These are phyloP conservation scores for Cataglyphis albicans DNA, from an alignment of 2,888 invertebrate genomes.

Conservation along the genomic window DNA sequence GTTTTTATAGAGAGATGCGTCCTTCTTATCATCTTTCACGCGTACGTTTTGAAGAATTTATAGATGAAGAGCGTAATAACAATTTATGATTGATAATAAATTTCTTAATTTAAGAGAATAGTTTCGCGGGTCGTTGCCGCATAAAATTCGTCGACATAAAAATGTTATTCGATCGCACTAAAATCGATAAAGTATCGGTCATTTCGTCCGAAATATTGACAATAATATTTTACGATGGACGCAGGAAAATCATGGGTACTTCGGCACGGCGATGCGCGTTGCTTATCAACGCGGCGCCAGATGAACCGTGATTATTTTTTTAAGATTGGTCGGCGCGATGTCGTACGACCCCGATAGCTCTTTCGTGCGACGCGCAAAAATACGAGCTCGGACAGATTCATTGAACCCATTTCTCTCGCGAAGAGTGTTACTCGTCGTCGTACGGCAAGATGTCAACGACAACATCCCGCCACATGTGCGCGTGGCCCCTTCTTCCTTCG, in stretches of 20 bases:
- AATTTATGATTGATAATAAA: neutral
- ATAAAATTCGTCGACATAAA: neutral
- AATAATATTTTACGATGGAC: neutral
- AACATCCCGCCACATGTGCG: constrained; percentile 81
- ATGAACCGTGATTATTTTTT: constrained; percentile 64
- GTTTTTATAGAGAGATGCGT: neutral
- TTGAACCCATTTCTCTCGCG: constrained; percentile 73
- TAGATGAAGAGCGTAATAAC: neutral
- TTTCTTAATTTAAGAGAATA: neutral
- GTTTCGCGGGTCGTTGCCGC: neutral
- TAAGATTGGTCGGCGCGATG: constrained; percentile 51
- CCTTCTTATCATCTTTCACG: neutral
- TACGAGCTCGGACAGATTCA: constrained; percentile 75
- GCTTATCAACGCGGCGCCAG: constrained; percentile 15
- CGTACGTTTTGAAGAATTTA: neutral
- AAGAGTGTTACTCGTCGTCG: constrained; percentile 65
- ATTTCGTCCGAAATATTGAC: neutral
- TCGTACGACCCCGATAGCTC: constrained; percentile 43
- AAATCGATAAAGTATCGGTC: neutral
- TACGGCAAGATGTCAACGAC: constrained; percentile 76
- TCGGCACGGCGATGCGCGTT: neutral
- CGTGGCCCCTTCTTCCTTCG: constrained; percentile 45
- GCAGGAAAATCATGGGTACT: neutral
- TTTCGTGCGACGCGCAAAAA: constrained; percentile 64
- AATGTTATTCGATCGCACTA: neutral